Evolutionary conservation across 2,888 invertebrate species (phyloP), one percentile per base, ranked within the genome.

Genomic region (Melieria picta): DNA sequence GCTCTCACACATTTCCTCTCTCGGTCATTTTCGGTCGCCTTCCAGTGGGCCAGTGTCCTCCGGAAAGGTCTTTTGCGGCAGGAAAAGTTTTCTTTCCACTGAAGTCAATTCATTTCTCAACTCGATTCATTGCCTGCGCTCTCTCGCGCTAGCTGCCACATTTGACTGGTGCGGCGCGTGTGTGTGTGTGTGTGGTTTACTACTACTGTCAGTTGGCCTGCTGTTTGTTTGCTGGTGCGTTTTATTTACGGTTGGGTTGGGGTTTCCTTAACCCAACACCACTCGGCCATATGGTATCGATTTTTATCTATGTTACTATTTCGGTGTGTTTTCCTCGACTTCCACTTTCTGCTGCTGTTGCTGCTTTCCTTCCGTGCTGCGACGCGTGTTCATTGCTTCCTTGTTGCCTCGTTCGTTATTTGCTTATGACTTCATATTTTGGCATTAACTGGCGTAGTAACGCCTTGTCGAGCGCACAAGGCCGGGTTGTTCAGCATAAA

Each of bases 281-380:
- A 73, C 76, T 75, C 71, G 50, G 77, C 79, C 82, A 82, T 82
- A 84, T 82, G 81, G 76, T 84, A 83, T 83, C 80, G 83, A 83
- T 83, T 83, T 83, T 83, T 76, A 30, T 30, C 30, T 30, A 30
- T 30, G 30, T 30, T 30, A 30, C 30, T 30, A 30, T 30, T 30
- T 30, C 30, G 30, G 30, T 30, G 30, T 30, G 30, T 30, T 30
- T 30, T 30, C 30, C 30, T 30, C 30, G 30, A 30, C 30, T 30
- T 30, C 30, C 30, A 30, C 30, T 55, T 63, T 69, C 42, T 43
- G 10, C 52, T 63, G 9, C 70, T 71, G 66, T 61, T 72, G 69
- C 6, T 63, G 13, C 42, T 65, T 62, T 11, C 56, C 63, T 47
- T 47, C 67, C 71, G 62, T 70, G 46, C 57, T 65, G 30, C 30